Evolutionary conservation across 2,113 vertebrate species (phyloP), one percentile per base, ranked within the genome.

Genomic region (Phoenicopterus ruber): DNA sequence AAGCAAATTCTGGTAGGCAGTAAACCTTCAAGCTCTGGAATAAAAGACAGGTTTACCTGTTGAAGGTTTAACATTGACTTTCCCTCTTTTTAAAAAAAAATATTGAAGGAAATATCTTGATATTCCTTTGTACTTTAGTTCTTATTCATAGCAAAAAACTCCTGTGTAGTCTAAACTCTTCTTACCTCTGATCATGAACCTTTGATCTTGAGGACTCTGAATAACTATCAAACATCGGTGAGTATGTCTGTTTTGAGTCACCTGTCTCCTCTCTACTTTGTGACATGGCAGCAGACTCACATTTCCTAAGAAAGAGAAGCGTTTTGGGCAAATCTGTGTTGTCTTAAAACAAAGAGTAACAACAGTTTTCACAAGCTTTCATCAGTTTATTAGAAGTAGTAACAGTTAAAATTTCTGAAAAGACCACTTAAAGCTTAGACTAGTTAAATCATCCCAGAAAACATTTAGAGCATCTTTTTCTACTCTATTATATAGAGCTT

Each of bases 201-300:
- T 98, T 99, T 59, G 98, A 98, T 62, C 98, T 98, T 44, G 98
- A 98, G 32, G 98, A 98, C 76, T 99, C 98, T 65, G 98, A 98
- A 26, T 98, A 97, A 88, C 97, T 99, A 95, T 98, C 98, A 86
- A 98, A 97, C 59, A 98, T 97, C 2, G 97, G 94, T 18, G 98
- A 97, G 26, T 98, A 95, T 11, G 97, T 97, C 61, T 98, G 97
- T 49, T 98, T 98, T 52, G 94, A 97, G 52, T 96, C 97, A 88
- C 82, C 34, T 25, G 66, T 69, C 15, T 93, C 97, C 91, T 97
- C 95, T 86, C 97, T 98, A 96, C 79, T 88, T 90, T 97, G 96
- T 91, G 94, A 95, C 10, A 87, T 38, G 52, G 96, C 96, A 67
- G 91, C 96, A 80, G 97, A 93, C 5, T 98, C 98, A 96, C 94